Conservation (phyloP, 2,113 vertebrate species). For the Clinocottus analis region DNA sequence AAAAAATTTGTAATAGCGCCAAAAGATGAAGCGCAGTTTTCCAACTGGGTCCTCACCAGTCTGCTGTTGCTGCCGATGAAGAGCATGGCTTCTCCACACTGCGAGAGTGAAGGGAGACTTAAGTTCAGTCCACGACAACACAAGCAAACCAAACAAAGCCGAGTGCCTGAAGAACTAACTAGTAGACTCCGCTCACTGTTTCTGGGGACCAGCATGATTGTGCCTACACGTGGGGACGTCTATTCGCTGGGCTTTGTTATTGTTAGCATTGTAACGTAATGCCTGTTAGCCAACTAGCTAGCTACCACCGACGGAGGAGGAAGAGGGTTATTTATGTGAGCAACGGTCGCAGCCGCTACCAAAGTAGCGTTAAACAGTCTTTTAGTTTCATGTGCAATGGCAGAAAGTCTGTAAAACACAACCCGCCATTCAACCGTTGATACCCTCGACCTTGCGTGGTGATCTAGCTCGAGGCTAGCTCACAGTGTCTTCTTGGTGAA, state of each 20-base stretch:
- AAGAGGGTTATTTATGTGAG: not conserved
- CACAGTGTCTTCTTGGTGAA: conserved; percentile 4
- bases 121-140: not conserved
- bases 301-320: not conserved
- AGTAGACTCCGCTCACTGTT: not conserved
- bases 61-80: conserved; percentile 66
- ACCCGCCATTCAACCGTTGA: no score
- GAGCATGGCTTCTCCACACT: conserved; percentile 83
- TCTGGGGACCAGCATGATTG: not conserved
- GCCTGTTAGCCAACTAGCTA: conserved; percentile 41
- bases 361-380: no score
- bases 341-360: no score
- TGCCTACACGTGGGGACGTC: no score
- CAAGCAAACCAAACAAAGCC: not conserved
- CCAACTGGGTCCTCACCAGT: conserved; percentile 58
- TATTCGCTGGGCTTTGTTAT: conserved; percentile 13
- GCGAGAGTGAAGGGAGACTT: not conserved
- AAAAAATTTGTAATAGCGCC: fast-evolving
- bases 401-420: fast-evolving
- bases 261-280: conserved; percentile 39
- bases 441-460: no score
- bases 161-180: not conserved
- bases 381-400: fast-evolving
- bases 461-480: conserved; percentile 33
- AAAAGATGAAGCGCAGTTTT: not conserved